Base-by-base conservation (phyloP, 2,113 vertebrate species). In the Pica pica region DNA sequence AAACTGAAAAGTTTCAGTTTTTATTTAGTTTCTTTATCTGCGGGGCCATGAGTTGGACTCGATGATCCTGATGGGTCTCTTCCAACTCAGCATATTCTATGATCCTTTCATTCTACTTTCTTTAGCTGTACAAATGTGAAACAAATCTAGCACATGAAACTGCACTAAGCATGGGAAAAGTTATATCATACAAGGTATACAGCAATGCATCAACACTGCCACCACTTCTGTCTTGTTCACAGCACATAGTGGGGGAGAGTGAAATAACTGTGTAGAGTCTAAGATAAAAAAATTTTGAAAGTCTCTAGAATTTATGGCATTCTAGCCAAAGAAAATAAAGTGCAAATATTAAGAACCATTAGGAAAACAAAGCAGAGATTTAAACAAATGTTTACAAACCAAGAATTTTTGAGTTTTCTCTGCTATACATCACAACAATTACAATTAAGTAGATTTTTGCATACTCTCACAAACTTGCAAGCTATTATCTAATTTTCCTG, bases 211-310 rank as follows among this genome's bases (percentile, higher is more conserved):
- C 33, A 78, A 27, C n/a, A 50, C 1, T 39, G 68, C 17, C 24
- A 60, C 35, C 49, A 37, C 19, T 74, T 61, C 22, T 37, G 3
- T 39, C 53, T 35, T 42, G 9, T 64, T 83, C 59, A 1, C 30
- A 49, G 16, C 24, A 44, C 8, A 14, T 20, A 60, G 0, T 57
- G 28, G 12, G 28, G 15, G 19, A 81, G 13, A 6, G 3, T 44
- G 50, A 33, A 93, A 41, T 16, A 28, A 46, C 0, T 67, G 7
- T 1, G 9, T 4, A 46, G n/a, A 52, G 27, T 22, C 74, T 35
- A 61, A 82, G 16, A 41, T 0, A 24, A 15, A 87, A 73, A 16
- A 19, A 11, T 2, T 19, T 27, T 20, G 0, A 2, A 49, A 53
- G 13, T 13, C n/a, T 67, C 42, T 20, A 56, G 42, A 86, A 61